phyloP scores from a whole-genome alignment of 2,113 vertebrate species.

The Sterna hirundo region DNA sequence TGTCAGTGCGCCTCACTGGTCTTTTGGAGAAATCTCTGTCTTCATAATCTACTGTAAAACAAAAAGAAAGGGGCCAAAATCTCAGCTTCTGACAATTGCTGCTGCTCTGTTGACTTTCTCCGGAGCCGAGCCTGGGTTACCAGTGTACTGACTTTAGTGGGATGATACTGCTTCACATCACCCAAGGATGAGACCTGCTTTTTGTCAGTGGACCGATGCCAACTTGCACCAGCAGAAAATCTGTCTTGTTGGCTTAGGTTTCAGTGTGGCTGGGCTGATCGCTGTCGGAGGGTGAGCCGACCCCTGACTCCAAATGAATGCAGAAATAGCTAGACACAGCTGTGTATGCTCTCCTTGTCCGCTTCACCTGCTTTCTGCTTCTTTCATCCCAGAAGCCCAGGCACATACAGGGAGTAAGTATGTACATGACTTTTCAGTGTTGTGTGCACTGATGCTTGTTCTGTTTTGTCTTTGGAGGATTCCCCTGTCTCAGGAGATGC shows the following conservation, averaged over 20 bases:
- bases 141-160: background rate
- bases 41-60: conserved; percentile 10
- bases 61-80: background rate
- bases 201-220: background rate
- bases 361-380: background rate
- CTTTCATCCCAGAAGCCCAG: background rate
- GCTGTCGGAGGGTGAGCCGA: background rate
- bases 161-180: background rate
- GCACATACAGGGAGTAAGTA: background rate
- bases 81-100: background rate
- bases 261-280: background rate
- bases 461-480: background rate
- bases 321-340: background rate
- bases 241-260: background rate
- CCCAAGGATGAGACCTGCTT: background rate
- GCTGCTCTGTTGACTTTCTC: background rate
- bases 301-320: background rate
- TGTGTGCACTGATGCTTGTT: background rate
- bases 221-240: background rate
- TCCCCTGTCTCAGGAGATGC: conserved; percentile 3
- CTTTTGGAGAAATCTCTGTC: background rate
- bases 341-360: background rate
- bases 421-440: background rate
- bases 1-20: background rate
- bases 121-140: background rate